phyloP scores from a whole-genome alignment of 1,140 invertebrate species.

The Panulirus ornatus region DNA sequence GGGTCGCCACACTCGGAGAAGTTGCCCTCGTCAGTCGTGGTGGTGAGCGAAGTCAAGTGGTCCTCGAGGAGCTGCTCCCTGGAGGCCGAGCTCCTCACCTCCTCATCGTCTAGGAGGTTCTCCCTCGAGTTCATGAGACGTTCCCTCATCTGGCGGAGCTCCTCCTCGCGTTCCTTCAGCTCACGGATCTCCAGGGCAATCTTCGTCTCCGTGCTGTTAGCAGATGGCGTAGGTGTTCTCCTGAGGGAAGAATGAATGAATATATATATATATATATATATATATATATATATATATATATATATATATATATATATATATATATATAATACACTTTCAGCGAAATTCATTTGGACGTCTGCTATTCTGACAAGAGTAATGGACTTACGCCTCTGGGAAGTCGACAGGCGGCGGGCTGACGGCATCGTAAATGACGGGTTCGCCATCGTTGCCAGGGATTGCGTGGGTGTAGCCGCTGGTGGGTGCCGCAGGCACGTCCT shows the following conservation, averaged over 20 bases:
- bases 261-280: too few species aligned
- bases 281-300: too few species aligned
- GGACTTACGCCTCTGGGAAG: constrained; percentile 52
- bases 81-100: constrained; percentile 55
- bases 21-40: constrained; percentile 77
- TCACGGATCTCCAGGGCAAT: constrained; percentile 80
- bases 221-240: constrained; percentile 21
- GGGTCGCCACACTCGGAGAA: constrained; percentile 78
- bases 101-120: constrained; percentile 61
- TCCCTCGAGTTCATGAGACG: constrained; percentile 64
- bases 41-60: constrained; percentile 75
- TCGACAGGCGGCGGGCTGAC: constrained; percentile 65
- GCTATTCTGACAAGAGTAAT: too few species aligned
- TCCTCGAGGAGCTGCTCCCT: constrained; percentile 69
- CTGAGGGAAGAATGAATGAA: constrained; percentile 6
- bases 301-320: too few species aligned
- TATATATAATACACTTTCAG: too few species aligned
- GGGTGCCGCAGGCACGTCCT: constrained; percentile 35
- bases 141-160: constrained; percentile 77
- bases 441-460: constrained; percentile 62
- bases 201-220: constrained; percentile 77
- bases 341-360: too few species aligned
- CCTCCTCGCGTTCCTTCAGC: constrained; percentile 79
- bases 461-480: constrained; percentile 58
- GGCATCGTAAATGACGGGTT: constrained; percentile 72